Evolutionary conservation across 1,140 invertebrate species (phyloP).

Genomic region (Nautilus pompilius): DNA sequence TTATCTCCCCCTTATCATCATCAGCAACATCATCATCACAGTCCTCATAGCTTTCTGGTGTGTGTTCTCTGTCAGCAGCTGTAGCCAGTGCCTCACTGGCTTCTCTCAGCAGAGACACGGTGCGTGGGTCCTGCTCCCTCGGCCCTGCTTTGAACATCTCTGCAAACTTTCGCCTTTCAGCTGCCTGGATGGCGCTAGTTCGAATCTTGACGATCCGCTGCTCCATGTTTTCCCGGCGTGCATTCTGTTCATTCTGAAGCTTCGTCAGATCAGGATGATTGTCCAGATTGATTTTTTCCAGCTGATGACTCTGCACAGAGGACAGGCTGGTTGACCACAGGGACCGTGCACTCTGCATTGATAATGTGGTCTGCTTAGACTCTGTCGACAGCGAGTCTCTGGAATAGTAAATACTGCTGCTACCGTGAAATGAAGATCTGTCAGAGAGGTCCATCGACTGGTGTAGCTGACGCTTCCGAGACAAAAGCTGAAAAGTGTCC

Average conservation of each 20-base stretch:
- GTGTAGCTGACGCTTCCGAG: not conserved
- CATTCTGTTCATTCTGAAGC: conserved; percentile 37
- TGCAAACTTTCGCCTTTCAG: conserved; percentile 34
- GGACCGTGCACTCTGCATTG: not conserved
- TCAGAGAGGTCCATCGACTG: not conserved
- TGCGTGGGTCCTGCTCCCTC: conserved; percentile 6
- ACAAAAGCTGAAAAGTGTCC: not conserved
- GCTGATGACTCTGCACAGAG: not conserved
- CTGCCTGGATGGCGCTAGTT: conserved; percentile 30
- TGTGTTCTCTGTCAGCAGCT: conserved; percentile 13
- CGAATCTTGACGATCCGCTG: conserved; percentile 31
- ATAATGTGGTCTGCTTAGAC: not conserved
- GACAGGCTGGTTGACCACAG: not conserved
- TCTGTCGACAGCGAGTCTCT: not conserved
- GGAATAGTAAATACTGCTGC: not conserved
- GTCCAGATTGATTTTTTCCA: conserved; percentile 9
- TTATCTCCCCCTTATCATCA: conserved; percentile 33
- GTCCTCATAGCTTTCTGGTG: conserved; percentile 10
- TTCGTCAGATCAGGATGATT: conserved; percentile 31
- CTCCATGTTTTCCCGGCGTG: conserved; percentile 33
- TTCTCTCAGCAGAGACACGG: conserved; percentile 18
- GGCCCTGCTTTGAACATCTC: conserved; percentile 30
- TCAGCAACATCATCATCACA: not conserved
- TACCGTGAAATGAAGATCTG: not conserved
- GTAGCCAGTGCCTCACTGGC: conserved; percentile 23